These are phyloP conservation scores for Mormoops blainvillei DNA, from an alignment of 2,113 vertebrate genomes.

Conservation along the genomic window DNA sequence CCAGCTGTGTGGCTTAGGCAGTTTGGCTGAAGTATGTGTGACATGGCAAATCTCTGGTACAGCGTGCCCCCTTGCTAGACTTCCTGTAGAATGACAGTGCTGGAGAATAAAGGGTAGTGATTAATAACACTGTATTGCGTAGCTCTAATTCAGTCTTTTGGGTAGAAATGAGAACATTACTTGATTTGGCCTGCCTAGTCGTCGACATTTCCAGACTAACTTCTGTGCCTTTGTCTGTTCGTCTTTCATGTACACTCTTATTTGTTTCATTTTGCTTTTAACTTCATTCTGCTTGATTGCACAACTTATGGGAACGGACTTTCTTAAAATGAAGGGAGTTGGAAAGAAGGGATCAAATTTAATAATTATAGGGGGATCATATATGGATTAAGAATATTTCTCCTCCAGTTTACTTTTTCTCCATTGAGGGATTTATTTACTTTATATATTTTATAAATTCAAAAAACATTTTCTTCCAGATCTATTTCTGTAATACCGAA, in stretches of 20 bases:
- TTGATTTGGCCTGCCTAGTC: not conserved
- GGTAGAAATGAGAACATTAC: not conserved
- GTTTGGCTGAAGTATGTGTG: not conserved
- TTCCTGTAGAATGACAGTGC: not conserved
- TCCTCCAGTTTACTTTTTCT: not conserved
- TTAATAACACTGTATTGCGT: not conserved
- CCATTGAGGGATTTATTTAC: not conserved
- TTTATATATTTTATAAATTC: not conserved
- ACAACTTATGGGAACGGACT: not conserved
- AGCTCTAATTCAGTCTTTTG: conserved; percentile 10
- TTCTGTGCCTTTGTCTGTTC: not conserved
- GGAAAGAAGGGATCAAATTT: not conserved
- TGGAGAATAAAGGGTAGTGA: not conserved
- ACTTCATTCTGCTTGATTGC: not conserved
- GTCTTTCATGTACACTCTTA: not conserved
- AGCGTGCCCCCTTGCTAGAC: not conserved
- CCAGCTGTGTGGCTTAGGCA: not conserved
- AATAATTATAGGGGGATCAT: not conserved
- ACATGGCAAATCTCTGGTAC: not conserved
- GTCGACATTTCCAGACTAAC: not conserved
- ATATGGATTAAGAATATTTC: not conserved
- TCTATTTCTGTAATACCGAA: not conserved
- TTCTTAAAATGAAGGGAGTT: not conserved
- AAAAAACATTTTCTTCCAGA: not conserved
- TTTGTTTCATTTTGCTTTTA: not conserved